Evolutionary conservation across 2,888 invertebrate species (phyloP).

Genomic region (Emmelina monodactyla): DNA sequence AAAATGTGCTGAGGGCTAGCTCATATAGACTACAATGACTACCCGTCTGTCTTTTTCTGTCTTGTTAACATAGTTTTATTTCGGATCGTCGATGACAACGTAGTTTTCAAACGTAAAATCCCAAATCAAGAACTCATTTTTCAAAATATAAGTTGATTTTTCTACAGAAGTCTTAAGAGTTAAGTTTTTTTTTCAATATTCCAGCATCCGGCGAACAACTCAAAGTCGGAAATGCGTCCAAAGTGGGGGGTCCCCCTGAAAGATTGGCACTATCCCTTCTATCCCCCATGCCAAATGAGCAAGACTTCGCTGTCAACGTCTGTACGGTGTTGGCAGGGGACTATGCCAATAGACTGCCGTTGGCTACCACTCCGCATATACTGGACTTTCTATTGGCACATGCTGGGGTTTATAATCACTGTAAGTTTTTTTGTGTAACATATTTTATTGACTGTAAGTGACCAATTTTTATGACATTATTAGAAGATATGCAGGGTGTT

Average conservation of each 20-base stretch:
- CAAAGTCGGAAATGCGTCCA: conserved; percentile 22
- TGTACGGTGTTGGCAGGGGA: conserved; percentile 96
- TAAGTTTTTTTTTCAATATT: too few species aligned
- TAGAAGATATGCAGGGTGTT: too few species aligned
- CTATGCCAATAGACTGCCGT: conserved; percentile 84
- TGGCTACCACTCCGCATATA: conserved; percentile 86
- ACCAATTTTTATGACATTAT: too few species aligned
- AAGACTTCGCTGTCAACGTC: conserved; percentile 97
- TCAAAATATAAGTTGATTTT: too few species aligned
- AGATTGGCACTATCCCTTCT: conserved; percentile 89
- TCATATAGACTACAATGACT: too few species aligned
- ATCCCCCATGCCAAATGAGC: conserved; percentile 97
- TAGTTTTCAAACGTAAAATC: too few species aligned
- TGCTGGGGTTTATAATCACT: conserved; percentile 90
- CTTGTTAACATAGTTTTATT: too few species aligned
- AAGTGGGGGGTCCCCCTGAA: conserved; percentile 67
- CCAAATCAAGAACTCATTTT: too few species aligned
- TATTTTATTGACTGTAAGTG: neutral
- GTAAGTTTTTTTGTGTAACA: conserved; percentile 55
- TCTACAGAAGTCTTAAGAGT: too few species aligned
- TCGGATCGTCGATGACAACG: too few species aligned
- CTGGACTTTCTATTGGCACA: conserved; percentile 91
- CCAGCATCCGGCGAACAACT: conserved; percentile 50
- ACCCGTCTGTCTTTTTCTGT: too few species aligned
- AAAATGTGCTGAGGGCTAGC: too few species aligned